phyloP scores from a whole-genome alignment of 2,113 vertebrate species.

The Onychostoma macrolepis region DNA sequence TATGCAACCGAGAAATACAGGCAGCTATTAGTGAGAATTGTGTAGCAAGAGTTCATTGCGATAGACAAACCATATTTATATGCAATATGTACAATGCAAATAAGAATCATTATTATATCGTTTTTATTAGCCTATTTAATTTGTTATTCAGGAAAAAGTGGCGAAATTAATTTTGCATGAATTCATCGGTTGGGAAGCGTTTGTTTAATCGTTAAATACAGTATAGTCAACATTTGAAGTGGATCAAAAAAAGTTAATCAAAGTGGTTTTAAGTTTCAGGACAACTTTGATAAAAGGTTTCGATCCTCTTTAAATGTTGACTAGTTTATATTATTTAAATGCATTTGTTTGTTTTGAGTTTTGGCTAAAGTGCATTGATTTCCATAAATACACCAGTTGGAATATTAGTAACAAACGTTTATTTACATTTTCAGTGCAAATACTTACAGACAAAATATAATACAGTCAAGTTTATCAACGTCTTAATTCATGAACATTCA shows the following conservation, averaged over 20 bases:
- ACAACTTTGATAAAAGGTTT: no score
- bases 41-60: background rate
- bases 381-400: slow-evolving; percentile 47
- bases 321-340: no score
- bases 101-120: background rate
- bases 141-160: background rate
- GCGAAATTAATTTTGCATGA: background rate
- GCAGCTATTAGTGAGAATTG: background rate
- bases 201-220: background rate
- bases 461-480: slow-evolving; percentile 66
- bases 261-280: no score
- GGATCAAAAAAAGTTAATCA: no score
- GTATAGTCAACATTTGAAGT: no score
- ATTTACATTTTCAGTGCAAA: slow-evolving; percentile 96
- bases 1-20: background rate
- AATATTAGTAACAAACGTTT: slow-evolving; percentile 88
- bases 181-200: background rate
- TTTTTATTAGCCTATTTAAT: background rate
- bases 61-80: background rate
- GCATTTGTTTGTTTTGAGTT: background rate
- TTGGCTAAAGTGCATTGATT: background rate
- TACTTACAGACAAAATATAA: slow-evolving; percentile 77
- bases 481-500: slow-evolving; percentile 15
- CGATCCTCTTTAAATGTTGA: no score
- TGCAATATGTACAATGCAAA: background rate